phyloP scores from a whole-genome alignment of 2,888 invertebrate genomes.

The Patella pellucida region DNA sequence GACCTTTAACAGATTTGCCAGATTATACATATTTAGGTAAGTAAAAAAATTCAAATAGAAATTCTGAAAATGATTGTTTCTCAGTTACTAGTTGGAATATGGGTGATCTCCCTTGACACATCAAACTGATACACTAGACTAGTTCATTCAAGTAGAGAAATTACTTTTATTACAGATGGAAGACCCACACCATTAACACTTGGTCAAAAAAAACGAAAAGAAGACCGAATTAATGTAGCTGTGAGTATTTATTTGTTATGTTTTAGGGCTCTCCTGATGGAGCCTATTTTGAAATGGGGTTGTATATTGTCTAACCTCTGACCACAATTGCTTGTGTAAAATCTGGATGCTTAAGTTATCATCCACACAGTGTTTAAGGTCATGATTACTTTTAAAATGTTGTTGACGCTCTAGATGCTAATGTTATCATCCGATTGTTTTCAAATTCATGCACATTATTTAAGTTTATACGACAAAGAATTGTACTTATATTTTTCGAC shows the following conservation, averaged over 20 bases:
- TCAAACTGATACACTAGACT: too few species aligned
- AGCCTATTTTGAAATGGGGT: background rate
- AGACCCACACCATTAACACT: slow-evolving; percentile 29
- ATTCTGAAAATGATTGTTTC: too few species aligned
- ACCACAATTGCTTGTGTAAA: too few species aligned
- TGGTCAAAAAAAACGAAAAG: slow-evolving; percentile 22
- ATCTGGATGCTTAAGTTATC: too few species aligned
- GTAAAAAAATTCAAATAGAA: background rate
- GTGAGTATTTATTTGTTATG: slow-evolving; percentile 19
- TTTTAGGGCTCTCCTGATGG: background rate
- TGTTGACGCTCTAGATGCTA: too few species aligned
- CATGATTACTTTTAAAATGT: too few species aligned
- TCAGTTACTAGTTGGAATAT: background rate
- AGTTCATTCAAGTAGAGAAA: too few species aligned
- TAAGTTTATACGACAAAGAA: too few species aligned
- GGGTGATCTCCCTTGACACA: background rate
- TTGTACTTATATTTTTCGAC: too few species aligned
- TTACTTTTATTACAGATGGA: slow-evolving; percentile 25
- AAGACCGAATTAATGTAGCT: slow-evolving; percentile 20
- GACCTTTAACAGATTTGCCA: slow-evolving; percentile 33
- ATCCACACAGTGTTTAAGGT: too few species aligned
- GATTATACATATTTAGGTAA: slow-evolving; percentile 34
- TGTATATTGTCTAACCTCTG: background rate
- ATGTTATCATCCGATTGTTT: too few species aligned
- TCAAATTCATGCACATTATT: too few species aligned